Evolutionary conservation across 2,888 invertebrate genomes (phyloP).

Genomic region (Aporophyla lueneburgensis): DNA sequence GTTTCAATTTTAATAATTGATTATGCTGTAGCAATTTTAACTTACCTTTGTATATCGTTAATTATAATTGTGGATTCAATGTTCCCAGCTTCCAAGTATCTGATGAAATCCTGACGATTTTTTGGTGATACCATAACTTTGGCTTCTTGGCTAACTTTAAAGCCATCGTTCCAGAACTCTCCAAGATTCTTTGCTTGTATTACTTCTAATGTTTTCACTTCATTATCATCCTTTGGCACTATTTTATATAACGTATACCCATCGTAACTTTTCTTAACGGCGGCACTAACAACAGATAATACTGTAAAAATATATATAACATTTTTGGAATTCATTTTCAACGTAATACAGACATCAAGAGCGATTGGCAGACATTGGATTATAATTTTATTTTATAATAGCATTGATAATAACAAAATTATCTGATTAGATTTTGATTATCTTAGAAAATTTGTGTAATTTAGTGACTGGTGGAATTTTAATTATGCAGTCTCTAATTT

Average conservation of each 20-base stretch:
- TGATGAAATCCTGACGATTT: constrained; percentile 70
- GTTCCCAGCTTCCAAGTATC: constrained; percentile 58
- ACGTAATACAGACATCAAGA: constrained; percentile 14
- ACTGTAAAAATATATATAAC: constrained; percentile 64
- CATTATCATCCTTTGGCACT: constrained; percentile 84
- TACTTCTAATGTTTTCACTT: constrained; percentile 85
- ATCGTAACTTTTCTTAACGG: constrained; percentile 82
- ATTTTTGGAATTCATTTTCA: constrained; percentile 71
- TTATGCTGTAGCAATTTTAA: not conserved
- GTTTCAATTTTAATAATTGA: not conserved
- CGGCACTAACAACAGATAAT: constrained; percentile 57
- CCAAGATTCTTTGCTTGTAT: constrained; percentile 81
- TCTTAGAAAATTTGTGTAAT: not conserved
- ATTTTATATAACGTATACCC: constrained; percentile 91
- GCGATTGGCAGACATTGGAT: constrained; percentile 18
- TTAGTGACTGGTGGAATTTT: not conserved
- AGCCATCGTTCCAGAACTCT: constrained; percentile 83
- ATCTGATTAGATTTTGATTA: constrained; percentile 48
- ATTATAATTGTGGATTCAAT: constrained; percentile 75
- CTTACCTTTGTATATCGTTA: constrained; percentile 81
- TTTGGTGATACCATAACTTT: constrained; percentile 80
- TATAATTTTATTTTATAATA: constrained; percentile 14
- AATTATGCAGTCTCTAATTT: not conserved
- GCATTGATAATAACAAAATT: constrained; percentile 18
- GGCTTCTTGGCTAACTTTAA: constrained; percentile 77